Percentiles rank a stretch among this genome's conserved stretches.
phyloP scores from a whole-genome alignment of 2,888 invertebrate species.

The Abrostola tripartita region DNA sequence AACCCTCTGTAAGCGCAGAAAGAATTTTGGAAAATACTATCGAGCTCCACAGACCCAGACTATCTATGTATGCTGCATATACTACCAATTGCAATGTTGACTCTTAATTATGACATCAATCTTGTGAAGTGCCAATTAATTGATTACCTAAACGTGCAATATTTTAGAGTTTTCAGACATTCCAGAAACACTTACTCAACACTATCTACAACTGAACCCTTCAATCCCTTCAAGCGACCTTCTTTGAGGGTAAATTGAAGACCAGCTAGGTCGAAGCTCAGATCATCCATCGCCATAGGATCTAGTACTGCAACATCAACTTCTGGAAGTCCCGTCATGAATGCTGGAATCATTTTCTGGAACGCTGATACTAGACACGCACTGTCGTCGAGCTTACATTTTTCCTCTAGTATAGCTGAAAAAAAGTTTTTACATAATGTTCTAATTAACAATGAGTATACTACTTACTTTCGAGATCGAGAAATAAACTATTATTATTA shows the following conservation, averaged over 20 bases:
- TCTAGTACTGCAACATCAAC: conserved; percentile 58
- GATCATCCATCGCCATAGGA: conserved; percentile 55
- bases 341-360: conserved; percentile 55
- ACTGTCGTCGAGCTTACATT: conserved; percentile 52
- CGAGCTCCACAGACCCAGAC: no score
- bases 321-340: conserved; percentile 59
- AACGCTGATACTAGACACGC: conserved; percentile 50
- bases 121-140: no score
- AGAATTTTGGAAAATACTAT: no score
- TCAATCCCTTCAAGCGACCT: conserved; percentile 51
- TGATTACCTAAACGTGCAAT: not conserved
- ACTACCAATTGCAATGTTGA: not conserved
- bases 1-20: no score
- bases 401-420: conserved; percentile 43
- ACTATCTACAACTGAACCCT: conserved; percentile 35
- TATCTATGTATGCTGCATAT: not conserved
- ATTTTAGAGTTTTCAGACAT: not conserved
- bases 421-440: no score
- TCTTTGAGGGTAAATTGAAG: conserved; percentile 57
- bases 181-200: conserved; percentile 35
- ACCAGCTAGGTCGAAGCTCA: conserved; percentile 60
- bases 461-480: not conserved
- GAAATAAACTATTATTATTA: not conserved
- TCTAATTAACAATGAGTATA: not conserved
- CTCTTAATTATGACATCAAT: not conserved